Evolutionary conservation across 1,140 invertebrate species (phyloP).

Genomic region (Drosophila nigromelanica): DNA sequence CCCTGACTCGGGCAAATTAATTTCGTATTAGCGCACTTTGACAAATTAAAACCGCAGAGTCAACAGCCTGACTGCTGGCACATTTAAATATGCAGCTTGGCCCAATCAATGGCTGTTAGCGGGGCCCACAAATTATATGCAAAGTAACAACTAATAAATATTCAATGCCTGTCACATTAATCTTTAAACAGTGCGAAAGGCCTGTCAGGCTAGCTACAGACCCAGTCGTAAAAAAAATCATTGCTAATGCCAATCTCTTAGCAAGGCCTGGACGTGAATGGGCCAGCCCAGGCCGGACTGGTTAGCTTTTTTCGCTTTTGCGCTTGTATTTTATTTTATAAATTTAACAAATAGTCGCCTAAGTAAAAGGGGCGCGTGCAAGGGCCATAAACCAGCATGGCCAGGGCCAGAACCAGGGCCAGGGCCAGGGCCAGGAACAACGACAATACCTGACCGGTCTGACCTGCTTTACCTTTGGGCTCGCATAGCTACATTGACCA

Average conservation of each 20-base stretch:
- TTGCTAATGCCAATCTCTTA: constrained; percentile 79
- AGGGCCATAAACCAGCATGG: constrained; percentile 69
- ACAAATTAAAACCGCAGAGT: constrained; percentile 80
- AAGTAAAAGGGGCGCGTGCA: constrained; percentile 72
- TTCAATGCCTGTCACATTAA: constrained; percentile 81
- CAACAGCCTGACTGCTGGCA: constrained; percentile 68
- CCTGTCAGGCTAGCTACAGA: constrained; percentile 13
- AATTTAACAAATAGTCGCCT: constrained; percentile 79
- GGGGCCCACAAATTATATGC: constrained; percentile 76
- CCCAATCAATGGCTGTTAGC: constrained; percentile 69
- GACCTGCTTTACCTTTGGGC: constrained; percentile 72
- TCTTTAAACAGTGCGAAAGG: constrained; percentile 71
- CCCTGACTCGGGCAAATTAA: constrained; percentile 64
- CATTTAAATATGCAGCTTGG: constrained; percentile 59
- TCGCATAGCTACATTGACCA: constrained; percentile 56
- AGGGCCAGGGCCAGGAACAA: constrained; percentile 35
- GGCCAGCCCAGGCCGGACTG: not conserved
- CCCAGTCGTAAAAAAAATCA: constrained; percentile 52
- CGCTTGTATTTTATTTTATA: constrained; percentile 64
- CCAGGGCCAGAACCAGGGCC: constrained; percentile 36
- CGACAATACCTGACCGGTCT: constrained; percentile 75
- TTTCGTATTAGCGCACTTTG: constrained; percentile 81
- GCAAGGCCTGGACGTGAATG: constrained; percentile 23
- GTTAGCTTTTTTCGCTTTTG: constrained; percentile 19
- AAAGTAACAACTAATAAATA: constrained; percentile 82